These are phyloP conservation scores for Malthinus seriepunctatus DNA, from an alignment of 2,888 invertebrate species.

Conservation along the genomic window DNA sequence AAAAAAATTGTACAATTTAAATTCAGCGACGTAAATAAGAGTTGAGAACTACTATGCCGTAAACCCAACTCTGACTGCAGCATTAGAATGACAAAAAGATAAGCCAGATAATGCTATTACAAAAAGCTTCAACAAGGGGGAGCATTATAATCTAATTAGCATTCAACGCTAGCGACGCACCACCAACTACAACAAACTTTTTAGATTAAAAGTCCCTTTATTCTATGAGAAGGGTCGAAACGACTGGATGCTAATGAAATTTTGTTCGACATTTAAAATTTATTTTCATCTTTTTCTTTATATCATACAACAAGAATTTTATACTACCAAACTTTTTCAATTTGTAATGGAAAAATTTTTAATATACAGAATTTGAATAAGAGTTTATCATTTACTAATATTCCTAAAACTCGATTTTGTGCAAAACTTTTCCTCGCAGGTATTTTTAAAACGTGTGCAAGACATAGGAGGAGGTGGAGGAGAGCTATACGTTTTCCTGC, in stretches of 20 bases:
- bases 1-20: slow-evolving; percentile 6
- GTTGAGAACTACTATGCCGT: slow-evolving; percentile 23
- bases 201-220: slow-evolving; percentile 31
- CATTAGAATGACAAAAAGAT: slow-evolving; percentile 42
- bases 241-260: slow-evolving; percentile 26
- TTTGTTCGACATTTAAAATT: slow-evolving; percentile 23
- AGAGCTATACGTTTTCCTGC: no score
- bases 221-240: slow-evolving; percentile 27
- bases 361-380: no score
- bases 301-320: neutral
- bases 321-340: neutral
- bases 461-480: no score
- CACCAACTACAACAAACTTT: slow-evolving; percentile 29
- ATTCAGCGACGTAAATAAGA: slow-evolving; percentile 7
- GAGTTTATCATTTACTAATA: no score
- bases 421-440: no score
- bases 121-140: slow-evolving; percentile 43
- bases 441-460: no score
- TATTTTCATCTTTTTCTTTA: slow-evolving; percentile 17
- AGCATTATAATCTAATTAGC: slow-evolving; percentile 32
- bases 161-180: slow-evolving; percentile 31
- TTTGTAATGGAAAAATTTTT: neutral
- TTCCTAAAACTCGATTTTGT: no score
- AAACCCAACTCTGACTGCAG: slow-evolving; percentile 38
- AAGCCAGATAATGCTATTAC: slow-evolving; percentile 48